Evolutionary conservation across 2,888 invertebrate species (phyloP), one percentile per base, ranked within the genome.

Genomic region (Sicus ferrugineus): DNA sequence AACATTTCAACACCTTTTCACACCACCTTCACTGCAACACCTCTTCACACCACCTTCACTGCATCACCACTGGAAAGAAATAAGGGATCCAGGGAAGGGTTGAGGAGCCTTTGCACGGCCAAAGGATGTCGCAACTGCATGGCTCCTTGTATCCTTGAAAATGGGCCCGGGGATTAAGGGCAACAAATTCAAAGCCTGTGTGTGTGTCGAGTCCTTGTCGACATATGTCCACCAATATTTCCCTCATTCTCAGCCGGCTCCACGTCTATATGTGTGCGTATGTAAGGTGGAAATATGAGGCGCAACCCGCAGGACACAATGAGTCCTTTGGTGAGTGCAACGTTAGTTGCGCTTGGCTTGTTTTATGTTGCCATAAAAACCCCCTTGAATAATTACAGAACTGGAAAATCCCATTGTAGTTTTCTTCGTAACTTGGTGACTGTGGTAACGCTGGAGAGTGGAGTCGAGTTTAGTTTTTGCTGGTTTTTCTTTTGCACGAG

Each of bases 1-100:
- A 54, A 54, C 54, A 28, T 26, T 28, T 54, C 54, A 54, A 54
- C 54, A 28, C 11, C 54, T 54, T 54, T 26, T 26, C 54, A 28
- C 54, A 54, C 28, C 28, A 54, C n/a, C n/a, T n/a, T n/a, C n/a
- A n/a, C n/a, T n/a, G n/a, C n/a, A n/a, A n/a, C n/a, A n/a, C 42
- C 42, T n/a, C n/a, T 42, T 16, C 3, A 14, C 11, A n/a, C 16
- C 42, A 1, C 16, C 42, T 9, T 42, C 42, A n/a, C 4, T 16
- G 42, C 34, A 9, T 34, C 34, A n/a, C n/a, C 14, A 34, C 42
- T n/a, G 42, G n/a, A 0, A 16, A n/a, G 42, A 9, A 16, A 9
- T n/a, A 16, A 42, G 42, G 5, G 42, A 42, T n/a, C n/a, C n/a
- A n/a, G n/a, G n/a, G n/a, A n/a, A n/a, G n/a, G n/a, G n/a, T n/a